A percentile compares a stretch with the other conserved stretches of the same genome.
Evolutionary conservation across 2,797 vertebrate species (phyloP).

Genomic region (Sebastes goodei): DNA sequence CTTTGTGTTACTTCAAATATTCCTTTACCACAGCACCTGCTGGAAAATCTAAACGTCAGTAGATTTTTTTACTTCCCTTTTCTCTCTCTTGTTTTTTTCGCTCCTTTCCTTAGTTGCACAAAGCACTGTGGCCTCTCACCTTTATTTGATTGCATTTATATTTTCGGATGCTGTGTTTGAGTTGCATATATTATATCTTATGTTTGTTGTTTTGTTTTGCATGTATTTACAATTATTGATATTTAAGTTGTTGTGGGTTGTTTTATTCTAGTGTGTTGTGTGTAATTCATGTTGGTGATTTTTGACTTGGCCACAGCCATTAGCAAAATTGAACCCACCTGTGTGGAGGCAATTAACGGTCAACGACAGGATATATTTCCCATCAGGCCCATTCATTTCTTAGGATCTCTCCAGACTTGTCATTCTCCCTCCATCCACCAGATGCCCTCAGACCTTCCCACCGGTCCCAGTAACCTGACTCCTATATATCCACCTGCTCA

Average conservation of each 20-base stretch:
- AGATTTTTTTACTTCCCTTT: too few species aligned
- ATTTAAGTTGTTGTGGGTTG: neutral
- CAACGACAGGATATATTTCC: too few species aligned
- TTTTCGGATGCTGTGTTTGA: neutral
- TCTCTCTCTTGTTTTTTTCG: neutral
- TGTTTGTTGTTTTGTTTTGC: neutral
- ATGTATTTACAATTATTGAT: neutral
- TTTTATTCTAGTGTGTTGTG: neutral
- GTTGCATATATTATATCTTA: neutral
- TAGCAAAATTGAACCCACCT: neutral
- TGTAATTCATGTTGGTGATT: neutral
- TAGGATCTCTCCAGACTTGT: neutral
- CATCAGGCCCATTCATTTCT: neutral
- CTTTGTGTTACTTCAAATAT: slow-evolving; percentile 8
- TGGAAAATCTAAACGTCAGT: neutral
- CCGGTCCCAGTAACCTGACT: neutral
- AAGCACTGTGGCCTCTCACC: neutral
- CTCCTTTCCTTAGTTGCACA: too few species aligned
- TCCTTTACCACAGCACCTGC: slow-evolving; percentile 11
- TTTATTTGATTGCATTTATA: neutral
- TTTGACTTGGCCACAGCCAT: neutral
- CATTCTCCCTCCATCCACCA: neutral
- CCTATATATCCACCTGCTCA: neutral
- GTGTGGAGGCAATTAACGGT: neutral
- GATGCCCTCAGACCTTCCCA: neutral